These are phyloP conservation scores for Strix uralensis DNA, from an alignment of 2,113 vertebrate species.

Conservation along the genomic window DNA sequence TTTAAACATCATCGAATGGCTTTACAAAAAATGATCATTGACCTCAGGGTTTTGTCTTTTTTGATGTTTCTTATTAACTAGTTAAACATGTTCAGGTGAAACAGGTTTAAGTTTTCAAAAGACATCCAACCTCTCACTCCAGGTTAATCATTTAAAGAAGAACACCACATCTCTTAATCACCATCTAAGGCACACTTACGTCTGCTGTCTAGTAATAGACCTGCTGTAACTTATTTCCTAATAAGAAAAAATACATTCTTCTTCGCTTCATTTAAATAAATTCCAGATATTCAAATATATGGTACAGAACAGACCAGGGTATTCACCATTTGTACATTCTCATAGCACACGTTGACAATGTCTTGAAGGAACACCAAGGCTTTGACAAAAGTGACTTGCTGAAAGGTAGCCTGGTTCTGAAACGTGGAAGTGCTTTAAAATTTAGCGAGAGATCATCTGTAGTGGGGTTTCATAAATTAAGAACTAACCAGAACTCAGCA, in stretches of 20 bases:
- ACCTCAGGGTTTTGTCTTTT: conserved; percentile 86
- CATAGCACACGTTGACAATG: conserved; percentile 14
- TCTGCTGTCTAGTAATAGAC: conserved; percentile 77
- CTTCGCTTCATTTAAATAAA: conserved; percentile 65
- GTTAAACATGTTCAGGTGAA: conserved; percentile 94
- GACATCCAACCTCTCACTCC: conserved; percentile 85
- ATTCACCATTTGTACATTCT: conserved; percentile 36
- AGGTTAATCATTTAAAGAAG: conserved; percentile 83
- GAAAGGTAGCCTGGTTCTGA: conserved; percentile 33
- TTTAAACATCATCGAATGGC: conserved; percentile 90
- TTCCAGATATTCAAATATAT: conserved; percentile 62
- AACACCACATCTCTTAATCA: conserved; percentile 76
- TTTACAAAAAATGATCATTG: conserved; percentile 87
- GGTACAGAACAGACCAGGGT: conserved; percentile 31
- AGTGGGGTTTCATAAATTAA: neutral
- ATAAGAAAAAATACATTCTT: conserved; percentile 69
- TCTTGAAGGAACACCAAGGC: conserved; percentile 73
- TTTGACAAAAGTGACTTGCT: conserved; percentile 82
- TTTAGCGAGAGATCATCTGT: conserved; percentile 15
- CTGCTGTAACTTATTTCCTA: conserved; percentile 71
- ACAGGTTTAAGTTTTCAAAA: conserved; percentile 89
- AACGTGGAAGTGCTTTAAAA: neutral
- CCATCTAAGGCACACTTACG: conserved; percentile 76
- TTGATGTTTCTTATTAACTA: conserved; percentile 92
- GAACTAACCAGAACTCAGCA: neutral